Conservation (phyloP, 2,888 invertebrate genomes). For the Polyommatus iphigenia region DNA sequence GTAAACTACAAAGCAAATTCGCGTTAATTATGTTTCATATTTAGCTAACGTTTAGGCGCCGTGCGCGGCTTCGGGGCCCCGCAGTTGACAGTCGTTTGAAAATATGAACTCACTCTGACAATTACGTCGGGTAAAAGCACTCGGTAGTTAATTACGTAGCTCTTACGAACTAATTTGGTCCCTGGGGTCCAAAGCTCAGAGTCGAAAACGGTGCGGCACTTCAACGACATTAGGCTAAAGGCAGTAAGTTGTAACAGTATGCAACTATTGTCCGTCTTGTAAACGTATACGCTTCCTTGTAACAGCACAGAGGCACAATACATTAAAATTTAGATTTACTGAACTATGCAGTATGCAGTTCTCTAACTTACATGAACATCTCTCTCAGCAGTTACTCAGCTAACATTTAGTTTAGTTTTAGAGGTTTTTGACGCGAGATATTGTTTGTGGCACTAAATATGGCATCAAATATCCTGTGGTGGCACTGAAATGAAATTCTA, state of each 20-base stretch:
- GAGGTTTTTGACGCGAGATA: conserved; percentile 30
- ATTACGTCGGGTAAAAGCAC: conserved; percentile 47
- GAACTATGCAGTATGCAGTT: conserved; percentile 8
- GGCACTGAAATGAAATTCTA: too few relatives aligned
- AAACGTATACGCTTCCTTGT: conserved; percentile 36
- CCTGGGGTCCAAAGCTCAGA: conserved; percentile 32
- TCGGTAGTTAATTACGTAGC: conserved; percentile 43
- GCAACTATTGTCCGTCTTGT: conserved; percentile 35
- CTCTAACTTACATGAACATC: neutral
- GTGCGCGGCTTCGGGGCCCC: conserved; percentile 33
- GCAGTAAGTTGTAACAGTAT: conserved; percentile 36
- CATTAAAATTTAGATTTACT: conserved; percentile 3
- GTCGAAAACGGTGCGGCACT: conserved; percentile 32
- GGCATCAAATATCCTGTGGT: too few relatives aligned
- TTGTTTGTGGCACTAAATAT: too few relatives aligned
- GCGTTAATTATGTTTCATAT: conserved; percentile 13
- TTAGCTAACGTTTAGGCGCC: conserved; percentile 29
- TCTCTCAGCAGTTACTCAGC: conserved; percentile 56
- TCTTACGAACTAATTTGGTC: conserved; percentile 33
- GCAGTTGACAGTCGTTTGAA: conserved; percentile 44
- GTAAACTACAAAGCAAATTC: conserved; percentile 14
- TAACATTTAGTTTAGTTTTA: conserved; percentile 55
- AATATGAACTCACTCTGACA: conserved; percentile 54
- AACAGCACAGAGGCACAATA: conserved; percentile 25
- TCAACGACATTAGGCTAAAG: conserved; percentile 26